phyloP scores from a whole-genome alignment of 1,140 invertebrate genomes.

The Euglossa dilemma region DNA sequence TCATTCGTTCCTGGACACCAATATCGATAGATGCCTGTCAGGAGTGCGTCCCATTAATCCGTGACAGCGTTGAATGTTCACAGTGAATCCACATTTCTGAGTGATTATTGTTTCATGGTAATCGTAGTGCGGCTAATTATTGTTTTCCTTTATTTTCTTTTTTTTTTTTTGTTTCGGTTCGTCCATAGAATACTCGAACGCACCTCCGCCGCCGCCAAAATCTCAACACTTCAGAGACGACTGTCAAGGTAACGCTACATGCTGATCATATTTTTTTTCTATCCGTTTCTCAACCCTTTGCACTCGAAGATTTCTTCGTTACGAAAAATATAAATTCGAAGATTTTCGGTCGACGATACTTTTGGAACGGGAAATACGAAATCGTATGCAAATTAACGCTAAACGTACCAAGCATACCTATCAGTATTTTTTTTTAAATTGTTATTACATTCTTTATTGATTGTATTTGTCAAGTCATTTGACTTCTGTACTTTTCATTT shows the following conservation, averaged over 20 bases:
- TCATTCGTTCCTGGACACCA: slow-evolving; percentile 51
- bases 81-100: slow-evolving; percentile 12
- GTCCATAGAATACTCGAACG: slow-evolving; percentile 85
- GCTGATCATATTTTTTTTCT: slow-evolving; percentile 47
- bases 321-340: too few relatives aligned
- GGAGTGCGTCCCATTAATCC: slow-evolving; percentile 22
- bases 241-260: slow-evolving; percentile 83
- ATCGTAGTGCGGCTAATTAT: slow-evolving; percentile 69
- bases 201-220: slow-evolving; percentile 86
- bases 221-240: slow-evolving; percentile 84
- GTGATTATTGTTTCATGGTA: slow-evolving; percentile 33
- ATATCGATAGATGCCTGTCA: slow-evolving; percentile 72
- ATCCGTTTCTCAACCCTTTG: background rate
- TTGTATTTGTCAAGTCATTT: too few relatives aligned
- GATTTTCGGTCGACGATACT: too few relatives aligned
- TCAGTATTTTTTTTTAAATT: too few relatives aligned
- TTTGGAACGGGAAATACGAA: too few relatives aligned
- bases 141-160: slow-evolving; percentile 74
- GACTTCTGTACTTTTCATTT: too few relatives aligned
- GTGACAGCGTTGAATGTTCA: slow-evolving; percentile 25
- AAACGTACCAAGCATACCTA: too few relatives aligned
- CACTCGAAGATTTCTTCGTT: too few relatives aligned
- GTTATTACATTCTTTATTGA: too few relatives aligned
- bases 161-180: slow-evolving; percentile 75
- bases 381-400: too few relatives aligned